Evolutionary conservation across 2,113 vertebrate genomes (phyloP), one percentile per base, ranked within the genome.

Genomic region (Euleptes europaea): DNA sequence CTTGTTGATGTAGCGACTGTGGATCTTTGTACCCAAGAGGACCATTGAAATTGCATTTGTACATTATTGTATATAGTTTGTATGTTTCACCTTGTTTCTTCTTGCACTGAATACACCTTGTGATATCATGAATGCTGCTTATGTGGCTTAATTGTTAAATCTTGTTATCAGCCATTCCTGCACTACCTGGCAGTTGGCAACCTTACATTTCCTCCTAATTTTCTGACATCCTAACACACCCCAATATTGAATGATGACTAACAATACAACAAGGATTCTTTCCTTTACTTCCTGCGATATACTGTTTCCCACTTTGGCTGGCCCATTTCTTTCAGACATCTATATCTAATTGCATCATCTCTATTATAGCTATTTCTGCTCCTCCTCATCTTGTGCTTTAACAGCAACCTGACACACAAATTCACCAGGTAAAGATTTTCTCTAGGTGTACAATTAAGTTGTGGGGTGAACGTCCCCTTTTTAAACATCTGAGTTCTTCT

Each of bases 181-280:
- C n/a, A n/a, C n/a, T n/a, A n/a, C n/a, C n/a, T n/a, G n/a, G n/a
- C n/a, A n/a, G n/a, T n/a, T n/a, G n/a, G n/a, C n/a, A n/a, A n/a
- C n/a, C n/a, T n/a, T n/a, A n/a, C 91, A 92, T 90, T 93, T 93
- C 92, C 86, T 89, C 86, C 92, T 88, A 89, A 87, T 90, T 90
- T 93, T 91, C 91, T 89, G 92, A 90, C 89, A 94, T 91, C 92
- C 87, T 93, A 89, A 92, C 86, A 86, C 88, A 91, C 90, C 92
- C 69, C 90, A 90, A 90, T 84, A 87, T 83, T 90, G 88, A 74
- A 28, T 42, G 88, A 80, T 84, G 89, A 90, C 90, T 93, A 90
- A 88, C 93, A 92, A 92, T 87, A 88, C 86, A 89, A 84, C 86
- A 89, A 84, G 90, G 88, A 94, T 86, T 92, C 90, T 92, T 93